Conservation (phyloP, 2,113 vertebrate genomes). For the Rhombomys opimus region DNA sequence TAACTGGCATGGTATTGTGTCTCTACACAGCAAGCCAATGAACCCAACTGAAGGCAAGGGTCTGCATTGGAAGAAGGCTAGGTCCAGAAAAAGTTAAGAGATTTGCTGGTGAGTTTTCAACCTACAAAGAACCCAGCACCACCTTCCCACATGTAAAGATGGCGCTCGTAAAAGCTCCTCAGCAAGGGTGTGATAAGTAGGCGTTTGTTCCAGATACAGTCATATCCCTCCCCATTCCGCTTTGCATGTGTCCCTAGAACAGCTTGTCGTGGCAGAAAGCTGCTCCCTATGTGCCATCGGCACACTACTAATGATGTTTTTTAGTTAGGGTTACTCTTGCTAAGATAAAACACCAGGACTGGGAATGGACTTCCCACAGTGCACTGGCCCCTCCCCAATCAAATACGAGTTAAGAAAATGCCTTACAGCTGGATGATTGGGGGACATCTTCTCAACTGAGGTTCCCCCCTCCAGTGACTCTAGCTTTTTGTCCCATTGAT, state of each 20-base stretch:
- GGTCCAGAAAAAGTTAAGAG: not conserved
- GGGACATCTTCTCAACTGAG: not conserved
- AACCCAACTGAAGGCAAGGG: not conserved
- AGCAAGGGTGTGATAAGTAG: not conserved
- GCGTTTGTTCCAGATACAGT: accelerated
- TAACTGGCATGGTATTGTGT: not conserved
- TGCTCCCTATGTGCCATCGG: accelerated
- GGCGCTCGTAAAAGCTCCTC: not conserved
- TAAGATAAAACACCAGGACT: not conserved
- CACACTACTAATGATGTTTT: not conserved
- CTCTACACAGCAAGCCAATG: not conserved
- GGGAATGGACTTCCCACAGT: not conserved
- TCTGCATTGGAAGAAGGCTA: not conserved
- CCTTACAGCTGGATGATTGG: not conserved
- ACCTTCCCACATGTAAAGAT: not conserved
- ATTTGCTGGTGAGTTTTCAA: no score
- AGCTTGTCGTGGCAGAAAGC: accelerated
- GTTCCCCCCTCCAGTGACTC: not conserved
- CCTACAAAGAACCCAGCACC: not conserved
- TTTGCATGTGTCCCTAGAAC: not conserved
- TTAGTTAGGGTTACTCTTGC: not conserved
- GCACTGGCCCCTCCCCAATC: not conserved
- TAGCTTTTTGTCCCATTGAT: not conserved
- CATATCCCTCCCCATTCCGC: not conserved
- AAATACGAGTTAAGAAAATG: not conserved